Conservation (phyloP, 2,888 invertebrate genomes). For the Phoenoteleia sp. region DNA sequence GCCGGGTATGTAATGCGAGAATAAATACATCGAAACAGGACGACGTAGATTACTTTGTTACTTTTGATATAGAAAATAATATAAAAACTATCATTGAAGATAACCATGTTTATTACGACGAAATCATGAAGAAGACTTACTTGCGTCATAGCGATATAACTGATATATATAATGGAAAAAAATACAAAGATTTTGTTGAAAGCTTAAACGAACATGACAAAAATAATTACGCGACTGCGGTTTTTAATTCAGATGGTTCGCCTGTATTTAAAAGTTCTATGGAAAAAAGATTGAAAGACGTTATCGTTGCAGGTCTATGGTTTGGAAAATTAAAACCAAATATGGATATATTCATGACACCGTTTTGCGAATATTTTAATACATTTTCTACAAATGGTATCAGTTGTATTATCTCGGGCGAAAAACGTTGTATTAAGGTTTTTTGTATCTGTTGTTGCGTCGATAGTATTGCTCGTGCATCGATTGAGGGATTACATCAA, state of each 20-base stretch:
- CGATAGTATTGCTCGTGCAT: neutral
- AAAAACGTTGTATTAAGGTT: slow-evolving; percentile 30
- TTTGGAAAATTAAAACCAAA: slow-evolving; percentile 47
- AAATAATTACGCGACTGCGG: slow-evolving; percentile 14
- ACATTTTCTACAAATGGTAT: slow-evolving; percentile 36
- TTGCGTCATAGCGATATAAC: too few species aligned
- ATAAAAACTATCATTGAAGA: neutral
- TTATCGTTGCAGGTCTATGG: slow-evolving; percentile 57
- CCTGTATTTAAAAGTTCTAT: slow-evolving; percentile 11
- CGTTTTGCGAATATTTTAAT: slow-evolving; percentile 37
- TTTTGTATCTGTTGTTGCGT: slow-evolving; percentile 19
- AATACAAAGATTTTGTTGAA: neutral
- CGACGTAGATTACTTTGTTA: neutral
- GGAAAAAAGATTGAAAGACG: slow-evolving; percentile 6
- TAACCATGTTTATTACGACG: neutral
- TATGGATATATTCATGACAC: slow-evolving; percentile 38
- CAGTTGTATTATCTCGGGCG: slow-evolving; percentile 26
- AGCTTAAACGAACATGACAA: neutral
- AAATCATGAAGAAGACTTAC: neutral
- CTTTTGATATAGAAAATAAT: neutral
- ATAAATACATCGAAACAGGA: neutral
- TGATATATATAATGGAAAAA: slow-evolving; percentile 35
- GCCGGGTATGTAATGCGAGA: neutral
- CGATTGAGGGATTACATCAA: neutral
- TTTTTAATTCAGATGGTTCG: slow-evolving; percentile 39